Evolutionary conservation across 2,797 vertebrate species (phyloP), one percentile per base, ranked within the genome.

Genomic region (Pipistrellus pygmaeus): DNA sequence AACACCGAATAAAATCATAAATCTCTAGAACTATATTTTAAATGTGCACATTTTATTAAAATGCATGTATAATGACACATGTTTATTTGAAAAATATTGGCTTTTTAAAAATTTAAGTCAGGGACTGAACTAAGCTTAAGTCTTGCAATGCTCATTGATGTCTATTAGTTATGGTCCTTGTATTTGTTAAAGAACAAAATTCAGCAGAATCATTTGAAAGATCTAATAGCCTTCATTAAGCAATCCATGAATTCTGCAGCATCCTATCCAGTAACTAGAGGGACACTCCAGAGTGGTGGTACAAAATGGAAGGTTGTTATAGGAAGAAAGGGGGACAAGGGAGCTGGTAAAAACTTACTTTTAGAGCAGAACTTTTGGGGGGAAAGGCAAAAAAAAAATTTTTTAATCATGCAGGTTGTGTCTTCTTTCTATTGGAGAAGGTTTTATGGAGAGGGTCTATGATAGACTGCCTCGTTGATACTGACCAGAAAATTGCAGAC

Each of bases 1-100:
- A 32, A 78, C 48, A 76, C 4, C 73, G 38, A 90, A 85, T 66
- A 93, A 84, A 90, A 80, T 53, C n/a, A 57, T 38, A 55, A 55
- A 78, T 68, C 20, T 76, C 20, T 23, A 84, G 38, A 6, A 81
- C 10, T 15, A 13, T 77, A 32, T 88, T 57, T 88, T 8, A 73
- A 85, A 75, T 57, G 51, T 53, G 11, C 3, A 25, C 7, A 57
- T 72, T 68, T 81, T 82, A 90, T 75, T 60, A 32, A 91, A 55
- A 83, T 85, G 55, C 21, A 72, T 68, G 7, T 48, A 84, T n/a
- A 18, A 88, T 51, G 30, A 86, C 23, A 72, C 20, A 66, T 55
- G 10, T 21, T 83, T 7, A 80, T 35, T 44, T 93, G 62, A 62
- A 90, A 88, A 94, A 62, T 85, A 20, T 41, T 77, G 25, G 13